Evolutionary conservation across 2,797 vertebrate species (phyloP), one percentile per base, ranked within the genome.

Genomic region (Craterocephalus amniculus): DNA sequence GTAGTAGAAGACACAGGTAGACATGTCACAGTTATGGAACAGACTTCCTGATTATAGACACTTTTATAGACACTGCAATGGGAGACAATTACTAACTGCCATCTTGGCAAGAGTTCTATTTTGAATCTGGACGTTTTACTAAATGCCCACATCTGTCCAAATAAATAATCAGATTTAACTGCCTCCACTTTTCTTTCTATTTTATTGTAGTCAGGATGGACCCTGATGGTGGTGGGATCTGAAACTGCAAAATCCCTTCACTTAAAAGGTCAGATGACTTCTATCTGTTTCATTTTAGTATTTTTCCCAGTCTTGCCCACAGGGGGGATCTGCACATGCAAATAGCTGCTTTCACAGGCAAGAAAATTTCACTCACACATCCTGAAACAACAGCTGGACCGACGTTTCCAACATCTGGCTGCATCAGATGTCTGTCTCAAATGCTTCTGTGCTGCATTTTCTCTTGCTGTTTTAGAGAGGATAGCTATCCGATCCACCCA

Each of bases 361-460:
- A 59, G 16, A 13, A 34, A 2, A 45, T 52, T 27, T 27, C 18
- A 54, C 35, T 57, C 29, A 8, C 6, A 2, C 14, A 58, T 43
- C 36, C 12, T 52, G 22, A 16, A 65, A 29, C 3, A 2, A 61
- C 49, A n/a, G 0, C 60, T 12, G 16, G 22, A 35, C 61, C 70
- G 20, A 62, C 26, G 4, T 31, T 54, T 70, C 63, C 14, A 55
- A 55, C 20, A 72, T 51, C 13, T 55, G 20, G 6, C 45, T 31
- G 20, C n/a, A 29, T 61, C 27, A 0, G 38, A 27, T 56, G 29
- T 52, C 16, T 14, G 29, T 31, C 16, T 66, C 6, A 6, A 63
- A 67, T 61, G 24, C 10, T 62, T 76, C 3, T 64, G 59, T 22
- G 54, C 35, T 60, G 59, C 32, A 18, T 45, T 81, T 60, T 45